phyloP scores from a whole-genome alignment of 35 echinoderm and acorn worm species.

The Holothuria glaberrima region DNA sequence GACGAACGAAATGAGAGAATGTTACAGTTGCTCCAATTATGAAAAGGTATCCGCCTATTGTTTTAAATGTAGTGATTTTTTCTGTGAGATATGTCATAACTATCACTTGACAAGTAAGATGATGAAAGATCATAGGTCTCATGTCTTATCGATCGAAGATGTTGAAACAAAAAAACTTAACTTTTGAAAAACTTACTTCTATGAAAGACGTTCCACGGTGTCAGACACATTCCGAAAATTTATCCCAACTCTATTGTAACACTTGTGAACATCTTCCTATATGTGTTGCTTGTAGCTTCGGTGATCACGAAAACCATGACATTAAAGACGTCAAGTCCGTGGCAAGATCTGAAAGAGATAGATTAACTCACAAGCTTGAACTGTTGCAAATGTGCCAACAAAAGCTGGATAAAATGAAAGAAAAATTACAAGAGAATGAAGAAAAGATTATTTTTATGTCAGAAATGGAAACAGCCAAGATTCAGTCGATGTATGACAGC shows the following conservation, averaged over 20 bases:
- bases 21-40: neutral
- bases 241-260: slow-evolving; percentile 17
- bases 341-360: neutral
- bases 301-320: slow-evolving; percentile 3
- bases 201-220: slow-evolving; percentile 24
- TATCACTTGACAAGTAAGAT: neutral
- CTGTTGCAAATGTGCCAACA: neutral
- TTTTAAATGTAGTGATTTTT: slow-evolving; percentile 40
- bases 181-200: neutral
- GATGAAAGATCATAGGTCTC: neutral
- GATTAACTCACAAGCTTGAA: neutral
- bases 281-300: slow-evolving; percentile 12
- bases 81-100: slow-evolving; percentile 14
- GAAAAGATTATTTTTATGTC: too few relatives aligned
- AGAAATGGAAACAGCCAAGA: too few relatives aligned
- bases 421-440: neutral
- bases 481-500: neutral
- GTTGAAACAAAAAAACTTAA: neutral
- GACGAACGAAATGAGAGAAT: neutral
- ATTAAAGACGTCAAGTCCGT: neutral
- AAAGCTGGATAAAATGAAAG: neutral
- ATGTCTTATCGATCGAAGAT: neutral
- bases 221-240: neutral
- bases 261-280: neutral
- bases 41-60: neutral